Percentiles rank a stretch among this genome's conserved stretches.
Evolutionary conservation across 1,140 invertebrate genomes (phyloP).

Genomic region (Nebria ingens): DNA sequence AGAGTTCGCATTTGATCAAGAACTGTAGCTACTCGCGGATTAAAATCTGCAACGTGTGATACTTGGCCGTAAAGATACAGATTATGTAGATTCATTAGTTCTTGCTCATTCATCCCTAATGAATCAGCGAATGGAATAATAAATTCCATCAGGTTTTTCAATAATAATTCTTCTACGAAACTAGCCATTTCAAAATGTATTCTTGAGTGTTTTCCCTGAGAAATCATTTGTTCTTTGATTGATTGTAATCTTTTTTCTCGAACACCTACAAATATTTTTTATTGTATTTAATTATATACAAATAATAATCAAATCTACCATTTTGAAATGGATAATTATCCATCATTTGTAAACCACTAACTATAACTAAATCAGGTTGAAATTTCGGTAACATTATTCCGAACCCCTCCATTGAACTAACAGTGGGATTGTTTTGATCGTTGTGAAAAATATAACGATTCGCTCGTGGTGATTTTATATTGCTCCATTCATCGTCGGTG

Average conservation of each 20-base stretch:
- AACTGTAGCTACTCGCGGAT: constrained; percentile 67
- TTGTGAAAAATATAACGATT: constrained; percentile 84
- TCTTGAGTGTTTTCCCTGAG: constrained; percentile 46
- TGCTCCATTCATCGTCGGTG: constrained; percentile 64
- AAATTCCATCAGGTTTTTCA: constrained; percentile 54
- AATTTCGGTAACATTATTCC: constrained; percentile 50
- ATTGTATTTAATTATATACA: constrained; percentile 19
- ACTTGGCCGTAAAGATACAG: constrained; percentile 59
- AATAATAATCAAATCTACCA: constrained; percentile 1
- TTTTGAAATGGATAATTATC: constrained; percentile 73
- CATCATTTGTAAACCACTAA: constrained; percentile 85
- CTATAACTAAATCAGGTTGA: constrained; percentile 63
- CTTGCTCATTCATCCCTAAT: constrained; percentile 86
- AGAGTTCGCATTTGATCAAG: constrained; percentile 76
- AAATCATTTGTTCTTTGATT: constrained; percentile 55
- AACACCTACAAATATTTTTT: too few species aligned
- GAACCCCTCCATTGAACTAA: constrained; percentile 65
- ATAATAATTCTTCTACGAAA: constrained; percentile 59
- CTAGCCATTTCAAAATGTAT: constrained; percentile 86
- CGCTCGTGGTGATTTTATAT: constrained; percentile 61
- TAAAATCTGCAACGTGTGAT: constrained; percentile 64
- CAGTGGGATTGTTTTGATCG: constrained; percentile 67
- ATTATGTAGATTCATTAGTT: constrained; percentile 67
- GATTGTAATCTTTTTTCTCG: constrained; percentile 51
- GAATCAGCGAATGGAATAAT: constrained; percentile 72